Conservation (phyloP, 2,888 invertebrate species). For the Pachliopta kotzebuea region DNA sequence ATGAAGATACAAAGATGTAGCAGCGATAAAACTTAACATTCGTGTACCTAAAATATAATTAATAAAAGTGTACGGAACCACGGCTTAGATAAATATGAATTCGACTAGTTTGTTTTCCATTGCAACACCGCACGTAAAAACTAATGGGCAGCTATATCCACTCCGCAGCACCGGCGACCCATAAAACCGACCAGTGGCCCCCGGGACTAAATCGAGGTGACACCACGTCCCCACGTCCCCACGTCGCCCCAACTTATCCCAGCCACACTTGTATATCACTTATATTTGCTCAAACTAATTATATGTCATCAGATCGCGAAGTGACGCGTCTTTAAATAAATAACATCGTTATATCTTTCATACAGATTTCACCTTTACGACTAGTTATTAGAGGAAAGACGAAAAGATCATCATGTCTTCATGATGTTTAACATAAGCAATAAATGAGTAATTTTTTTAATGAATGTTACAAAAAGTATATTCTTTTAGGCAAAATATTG, state of each 20-base stretch:
- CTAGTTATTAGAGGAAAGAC: not conserved
- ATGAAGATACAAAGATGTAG: too few relatives aligned
- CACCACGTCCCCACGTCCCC: conserved; percentile 10
- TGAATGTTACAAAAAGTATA: too few relatives aligned
- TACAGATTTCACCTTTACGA: not conserved
- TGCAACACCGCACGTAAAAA: conserved; percentile 49
- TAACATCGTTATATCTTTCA: not conserved
- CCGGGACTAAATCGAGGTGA: conserved; percentile 25
- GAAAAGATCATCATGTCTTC: not conserved
- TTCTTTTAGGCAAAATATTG: too few relatives aligned
- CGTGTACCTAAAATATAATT: not conserved
- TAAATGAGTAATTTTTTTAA: too few relatives aligned
- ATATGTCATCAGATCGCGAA: conserved; percentile 2
- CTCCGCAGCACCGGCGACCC: conserved; percentile 44
- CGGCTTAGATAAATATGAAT: not conserved
- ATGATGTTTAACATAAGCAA: too few relatives aligned
- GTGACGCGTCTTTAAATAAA: not conserved
- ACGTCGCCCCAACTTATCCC: not conserved
- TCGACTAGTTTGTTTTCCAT: conserved; percentile 17
- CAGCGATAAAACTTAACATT: not conserved
- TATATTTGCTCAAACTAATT: conserved; percentile 8
- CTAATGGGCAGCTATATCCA: conserved; percentile 52
- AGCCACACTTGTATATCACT: conserved; percentile 10
- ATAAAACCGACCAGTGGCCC: conserved; percentile 43
- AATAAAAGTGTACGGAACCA: conserved; percentile 13